Evolutionary conservation across 2,888 invertebrate species (phyloP), one percentile per base, ranked within the genome.

Genomic region (Cylindroiulus punctatus): DNA sequence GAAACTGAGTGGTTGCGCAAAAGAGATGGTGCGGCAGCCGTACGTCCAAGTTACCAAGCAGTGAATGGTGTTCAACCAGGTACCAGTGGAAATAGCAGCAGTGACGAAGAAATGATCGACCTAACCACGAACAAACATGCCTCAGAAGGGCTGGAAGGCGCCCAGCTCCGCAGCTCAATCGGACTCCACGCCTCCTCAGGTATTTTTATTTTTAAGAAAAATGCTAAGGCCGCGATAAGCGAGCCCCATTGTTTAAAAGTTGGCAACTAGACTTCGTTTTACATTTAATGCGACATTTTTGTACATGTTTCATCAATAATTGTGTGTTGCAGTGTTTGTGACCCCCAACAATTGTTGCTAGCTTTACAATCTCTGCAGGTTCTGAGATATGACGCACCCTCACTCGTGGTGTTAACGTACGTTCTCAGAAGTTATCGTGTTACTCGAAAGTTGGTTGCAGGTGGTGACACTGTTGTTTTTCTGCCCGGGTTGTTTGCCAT

Each of bases 21-120:
- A 36, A 81, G 85, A 83, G 86, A 86, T 57, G 84, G 82, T 42
- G 85, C 40, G 42, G 42, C 42, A 84, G 52, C 86, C 14, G 84
- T 44, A 44, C 81, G 84, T 26, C 87, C 86, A 30, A 87, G 86
- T 30, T 87, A 87, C 81, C 86, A 87, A 47, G 81, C 87, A 47
- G 87, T 87, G 30, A 87, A 87, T 76, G 87, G 87, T 82, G 85
- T 42, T 42, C 32, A 76, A 76, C 81, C 65, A 26, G 85, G 81
- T 81, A 47, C 47, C 0, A 85, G 76, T 57, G 76, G 83, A 22
- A 57, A 40, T 3, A 85, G 86, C 52, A 87, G 87, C 76, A 87
- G 87, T 82, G 87, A 87, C 84, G 87, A 87, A 57, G 87, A 87
- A 85, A 86, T 87, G 86, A 87, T 87, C 22, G 87, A 87, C 84